Percentiles rank a stretch among this genome's conserved stretches.
Conservation (phyloP, 2,113 vertebrate genomes). For the Clarias batrachus region DNA sequence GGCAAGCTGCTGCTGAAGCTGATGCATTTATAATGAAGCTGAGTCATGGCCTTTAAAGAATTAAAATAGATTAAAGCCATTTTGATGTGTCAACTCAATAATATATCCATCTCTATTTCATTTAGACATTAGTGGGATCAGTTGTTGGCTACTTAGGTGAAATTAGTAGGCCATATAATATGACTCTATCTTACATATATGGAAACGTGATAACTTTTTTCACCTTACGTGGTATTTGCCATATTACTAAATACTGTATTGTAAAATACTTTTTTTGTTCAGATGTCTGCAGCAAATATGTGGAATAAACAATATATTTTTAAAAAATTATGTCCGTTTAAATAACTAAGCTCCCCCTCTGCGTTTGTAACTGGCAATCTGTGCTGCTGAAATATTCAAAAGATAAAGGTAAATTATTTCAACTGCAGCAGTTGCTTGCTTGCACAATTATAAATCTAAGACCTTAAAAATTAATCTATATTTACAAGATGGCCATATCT, state of each 20-base stretch:
- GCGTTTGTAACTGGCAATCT: background rate
- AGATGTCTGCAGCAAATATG: background rate
- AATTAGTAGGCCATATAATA: conserved; percentile 36
- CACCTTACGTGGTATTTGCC: background rate
- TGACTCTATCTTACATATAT: conserved; percentile 18
- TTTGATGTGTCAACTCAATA: conserved; percentile 48
- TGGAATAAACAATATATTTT: background rate
- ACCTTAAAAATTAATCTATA: background rate
- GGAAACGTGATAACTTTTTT: conserved; percentile 10
- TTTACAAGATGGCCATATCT: background rate
- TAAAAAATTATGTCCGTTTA: background rate
- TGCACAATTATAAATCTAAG: background rate
- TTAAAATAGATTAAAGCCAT: conserved; percentile 44
- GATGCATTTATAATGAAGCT: conserved; percentile 57
- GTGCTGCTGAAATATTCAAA: background rate
- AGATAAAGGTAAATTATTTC: background rate
- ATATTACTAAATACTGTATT: background rate
- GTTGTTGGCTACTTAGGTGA: conserved; percentile 42
- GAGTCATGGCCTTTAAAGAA: conserved; percentile 53
- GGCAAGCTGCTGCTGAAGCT: conserved; percentile 34
- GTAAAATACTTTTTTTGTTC: background rate
- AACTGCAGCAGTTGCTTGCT: background rate
- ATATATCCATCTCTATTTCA: conserved; percentile 46
- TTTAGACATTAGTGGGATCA: conserved; percentile 33
- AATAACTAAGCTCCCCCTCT: background rate